phyloP scores from a whole-genome alignment of 1,140 invertebrate species.

The Caerostris extrusa region DNA sequence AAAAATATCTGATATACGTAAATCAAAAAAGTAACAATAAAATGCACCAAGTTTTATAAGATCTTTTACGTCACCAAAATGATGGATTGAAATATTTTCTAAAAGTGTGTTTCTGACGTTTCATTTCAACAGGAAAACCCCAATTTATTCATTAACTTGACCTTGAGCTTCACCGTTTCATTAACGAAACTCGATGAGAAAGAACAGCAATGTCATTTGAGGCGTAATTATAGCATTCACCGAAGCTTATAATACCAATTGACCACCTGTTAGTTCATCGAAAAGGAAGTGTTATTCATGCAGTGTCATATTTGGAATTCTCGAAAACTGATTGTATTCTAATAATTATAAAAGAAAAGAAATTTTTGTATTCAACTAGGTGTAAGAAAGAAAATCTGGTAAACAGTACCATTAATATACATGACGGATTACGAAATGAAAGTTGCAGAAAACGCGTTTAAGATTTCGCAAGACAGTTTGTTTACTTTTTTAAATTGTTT shows the following conservation, averaged over 20 bases:
- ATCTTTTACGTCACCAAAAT: too few species aligned
- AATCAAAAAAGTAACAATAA: too few species aligned
- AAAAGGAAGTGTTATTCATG: conserved; percentile 12
- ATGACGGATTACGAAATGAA: not conserved
- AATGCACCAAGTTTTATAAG: too few species aligned
- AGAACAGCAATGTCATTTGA: conserved; percentile 14
- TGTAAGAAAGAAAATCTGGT: not conserved
- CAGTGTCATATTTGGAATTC: not conserved
- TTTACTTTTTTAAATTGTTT: too few species aligned
- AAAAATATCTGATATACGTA: too few species aligned
- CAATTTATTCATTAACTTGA: not conserved
- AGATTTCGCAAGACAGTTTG: too few species aligned
- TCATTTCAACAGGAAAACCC: not conserved
- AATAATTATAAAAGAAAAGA: not conserved
- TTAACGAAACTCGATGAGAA: not conserved
- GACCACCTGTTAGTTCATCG: conserved; percentile 16
- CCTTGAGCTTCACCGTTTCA: conserved; percentile 7
- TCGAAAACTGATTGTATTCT: not conserved
- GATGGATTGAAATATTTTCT: not conserved
- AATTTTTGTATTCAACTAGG: not conserved
- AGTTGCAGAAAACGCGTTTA: not conserved
- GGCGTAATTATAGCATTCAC: not conserved
- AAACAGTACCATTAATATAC: not conserved
- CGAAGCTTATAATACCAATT: conserved; percentile 6
- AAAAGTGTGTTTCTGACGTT: not conserved